Base-by-base conservation (phyloP, 2,797 vertebrate genomes). In the Anisognathus igniventris region DNA sequence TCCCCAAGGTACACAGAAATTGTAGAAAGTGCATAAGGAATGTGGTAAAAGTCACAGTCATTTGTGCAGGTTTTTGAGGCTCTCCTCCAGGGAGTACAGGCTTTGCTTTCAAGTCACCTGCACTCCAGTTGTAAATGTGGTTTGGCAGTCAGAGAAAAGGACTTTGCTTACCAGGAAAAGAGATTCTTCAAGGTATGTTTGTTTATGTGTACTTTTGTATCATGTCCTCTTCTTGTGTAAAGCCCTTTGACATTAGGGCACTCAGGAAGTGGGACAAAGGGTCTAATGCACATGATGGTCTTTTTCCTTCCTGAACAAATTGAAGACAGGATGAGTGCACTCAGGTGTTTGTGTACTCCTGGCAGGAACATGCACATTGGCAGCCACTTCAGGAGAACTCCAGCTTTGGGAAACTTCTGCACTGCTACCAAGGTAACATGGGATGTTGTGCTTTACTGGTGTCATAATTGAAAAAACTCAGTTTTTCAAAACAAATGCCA, bases 101-200 rank as follows among this genome's bases (percentile, higher is more conserved):
- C 40, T 5, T 44, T 60, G 50, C 92, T 90, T 77, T 92, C 48
- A 83, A 75, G 61, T 90, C 65, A 71, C 45, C 44, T 51, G 39
- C 73, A 75, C 65, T 57, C 35, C 61, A 5, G 2, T 35, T 78
- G 86, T 71, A 90, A 67, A 31, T 33, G 40, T 42, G 73, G 24
- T 85, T 64, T 83, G 72, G 82, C 65, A 66, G 85, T 45, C 37
- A 9, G 65, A 88, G 73, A 56, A 77, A 78, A 78, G 58, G 68
- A 78, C 61, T 90, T 88, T 66, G 74, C 76, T 92, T 91, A 95
- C 77, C 67, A 79, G 80, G 74, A 92, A 90, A 78, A 76, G 3
- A 40, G 76, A 62, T 66, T 68, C 56, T 86, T 91, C 2, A 4
- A 88, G 58, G 44, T 84, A 27, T 7, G 0, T 31, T 94, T 68